A percentile compares a stretch with the other conserved stretches of the same genome.
These are phyloP conservation scores for Grallaria varia DNA, from an alignment of 2,113 vertebrate species.

Conservation along the genomic window DNA sequence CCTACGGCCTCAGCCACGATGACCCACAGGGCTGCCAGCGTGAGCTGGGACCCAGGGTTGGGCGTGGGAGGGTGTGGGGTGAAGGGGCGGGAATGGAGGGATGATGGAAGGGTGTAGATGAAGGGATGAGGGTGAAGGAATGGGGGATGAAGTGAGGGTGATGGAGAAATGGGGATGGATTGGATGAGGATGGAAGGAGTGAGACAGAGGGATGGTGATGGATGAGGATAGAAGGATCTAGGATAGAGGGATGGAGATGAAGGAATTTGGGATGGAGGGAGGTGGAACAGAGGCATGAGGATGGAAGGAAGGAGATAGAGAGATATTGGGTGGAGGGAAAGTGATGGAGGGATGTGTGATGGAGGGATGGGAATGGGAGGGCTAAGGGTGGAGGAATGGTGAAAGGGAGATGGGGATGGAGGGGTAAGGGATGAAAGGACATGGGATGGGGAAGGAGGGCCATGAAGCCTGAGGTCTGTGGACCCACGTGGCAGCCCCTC, in stretches of 20 bases:
- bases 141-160: neutral
- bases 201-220: neutral
- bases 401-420: neutral
- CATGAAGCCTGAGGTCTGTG: neutral
- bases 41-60: neutral
- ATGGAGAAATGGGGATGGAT: neutral
- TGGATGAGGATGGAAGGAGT: neutral
- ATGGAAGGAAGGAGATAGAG: neutral
- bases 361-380: neutral
- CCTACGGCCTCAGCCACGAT: slow-evolving; percentile 81
- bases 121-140: neutral
- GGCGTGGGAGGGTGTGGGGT: neutral
- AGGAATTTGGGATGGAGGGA: neutral
- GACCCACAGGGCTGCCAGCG: slow-evolving; percentile 76
- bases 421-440: neutral
- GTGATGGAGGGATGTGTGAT: neutral
- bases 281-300: neutral
- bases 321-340: neutral
- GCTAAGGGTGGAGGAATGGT: neutral
- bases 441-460: neutral
- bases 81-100: neutral
- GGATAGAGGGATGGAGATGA: neutral
- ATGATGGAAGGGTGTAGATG: neutral
- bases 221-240: neutral
- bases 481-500: neutral